Evolutionary conservation across 1,140 invertebrate genomes (phyloP).

Genomic region (Calycopis cecrops): DNA sequence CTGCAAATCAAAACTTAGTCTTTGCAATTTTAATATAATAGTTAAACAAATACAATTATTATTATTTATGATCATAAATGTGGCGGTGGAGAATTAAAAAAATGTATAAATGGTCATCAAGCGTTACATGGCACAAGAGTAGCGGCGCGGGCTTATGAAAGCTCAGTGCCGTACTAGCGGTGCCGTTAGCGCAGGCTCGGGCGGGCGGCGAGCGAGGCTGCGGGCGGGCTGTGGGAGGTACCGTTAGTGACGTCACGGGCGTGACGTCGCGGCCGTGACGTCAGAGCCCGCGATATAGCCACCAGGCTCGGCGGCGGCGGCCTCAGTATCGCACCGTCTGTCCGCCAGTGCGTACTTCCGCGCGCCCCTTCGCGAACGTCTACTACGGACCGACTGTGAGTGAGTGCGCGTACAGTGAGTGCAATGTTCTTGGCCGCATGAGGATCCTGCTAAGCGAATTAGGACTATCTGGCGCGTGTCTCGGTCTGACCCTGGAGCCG

Average conservation of each 20-base stretch:
- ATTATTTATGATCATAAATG: too few relatives aligned
- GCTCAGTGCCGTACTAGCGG: conserved; percentile 64
- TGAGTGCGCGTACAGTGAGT: conserved; percentile 72
- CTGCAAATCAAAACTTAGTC: too few relatives aligned
- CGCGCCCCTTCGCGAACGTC: conserved; percentile 49
- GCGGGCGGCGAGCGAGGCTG: conserved; percentile 52
- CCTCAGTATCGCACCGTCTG: conserved; percentile 73
- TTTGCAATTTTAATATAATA: too few relatives aligned
- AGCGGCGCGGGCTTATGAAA: conserved; percentile 50
- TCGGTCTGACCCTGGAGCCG: conserved; percentile 70
- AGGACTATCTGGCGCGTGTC: conserved; percentile 71
- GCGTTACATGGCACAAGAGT: too few relatives aligned
- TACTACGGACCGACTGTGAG: conserved; percentile 58
- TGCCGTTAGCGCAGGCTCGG: conserved; percentile 73
- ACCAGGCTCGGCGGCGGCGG: conserved; percentile 67
- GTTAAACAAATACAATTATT: too few relatives aligned
- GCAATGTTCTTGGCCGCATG: conserved; percentile 73
- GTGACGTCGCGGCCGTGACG: conserved; percentile 71
- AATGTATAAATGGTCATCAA: too few relatives aligned
- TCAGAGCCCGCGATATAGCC: conserved; percentile 72
- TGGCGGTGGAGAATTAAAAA: too few relatives aligned
- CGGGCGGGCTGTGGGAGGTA: conserved; percentile 70
- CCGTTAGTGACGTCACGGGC: conserved; percentile 70
- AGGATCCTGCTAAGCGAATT: conserved; percentile 75
- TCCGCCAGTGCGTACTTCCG: conserved; percentile 60